These are phyloP conservation scores for Chiridota heheva DNA, from an alignment of 35 echinoderm and acorn worm genomes.

Conservation along the genomic window DNA sequence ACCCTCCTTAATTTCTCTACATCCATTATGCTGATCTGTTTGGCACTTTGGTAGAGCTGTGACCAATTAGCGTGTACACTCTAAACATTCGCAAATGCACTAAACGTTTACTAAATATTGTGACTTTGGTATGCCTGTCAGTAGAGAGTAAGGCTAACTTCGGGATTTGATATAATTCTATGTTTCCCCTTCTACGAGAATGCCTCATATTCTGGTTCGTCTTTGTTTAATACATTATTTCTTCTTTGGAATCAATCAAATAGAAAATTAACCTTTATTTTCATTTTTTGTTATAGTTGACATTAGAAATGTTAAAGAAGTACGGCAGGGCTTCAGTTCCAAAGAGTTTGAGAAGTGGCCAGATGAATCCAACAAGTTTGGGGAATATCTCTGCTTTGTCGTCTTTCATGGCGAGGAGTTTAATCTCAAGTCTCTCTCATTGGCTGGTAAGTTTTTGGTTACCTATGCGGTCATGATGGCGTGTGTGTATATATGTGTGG, in stretches of 20 bases:
- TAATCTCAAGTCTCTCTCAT: slow-evolving; percentile 78
- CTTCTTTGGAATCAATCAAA: neutral
- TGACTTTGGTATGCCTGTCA: no score
- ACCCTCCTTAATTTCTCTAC: no score
- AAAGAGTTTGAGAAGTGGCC: slow-evolving; percentile 98
- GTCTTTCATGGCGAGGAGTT: slow-evolving; percentile 92
- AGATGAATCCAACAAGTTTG: slow-evolving; percentile 65
- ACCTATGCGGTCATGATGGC: neutral
- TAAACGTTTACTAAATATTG: no score
- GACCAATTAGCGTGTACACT: no score
- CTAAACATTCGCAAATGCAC: no score
- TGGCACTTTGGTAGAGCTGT: no score
- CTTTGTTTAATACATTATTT: neutral
- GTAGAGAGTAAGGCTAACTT: no score
- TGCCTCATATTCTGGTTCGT: neutral
- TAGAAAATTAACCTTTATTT: neutral
- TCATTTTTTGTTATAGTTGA: neutral
- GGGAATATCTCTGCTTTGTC: slow-evolving; percentile 75
- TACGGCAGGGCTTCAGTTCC: slow-evolving; percentile 80
- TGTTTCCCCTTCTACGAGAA: no score
- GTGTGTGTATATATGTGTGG: no score
- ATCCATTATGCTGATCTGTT: no score
- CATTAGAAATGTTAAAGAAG: slow-evolving; percentile 89
- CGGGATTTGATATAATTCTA: no score
- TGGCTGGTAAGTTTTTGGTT: slow-evolving; percentile 69